Base-by-base conservation (phyloP, 1,140 invertebrate genomes). In the Schlechtendalia chinensis region DNA sequence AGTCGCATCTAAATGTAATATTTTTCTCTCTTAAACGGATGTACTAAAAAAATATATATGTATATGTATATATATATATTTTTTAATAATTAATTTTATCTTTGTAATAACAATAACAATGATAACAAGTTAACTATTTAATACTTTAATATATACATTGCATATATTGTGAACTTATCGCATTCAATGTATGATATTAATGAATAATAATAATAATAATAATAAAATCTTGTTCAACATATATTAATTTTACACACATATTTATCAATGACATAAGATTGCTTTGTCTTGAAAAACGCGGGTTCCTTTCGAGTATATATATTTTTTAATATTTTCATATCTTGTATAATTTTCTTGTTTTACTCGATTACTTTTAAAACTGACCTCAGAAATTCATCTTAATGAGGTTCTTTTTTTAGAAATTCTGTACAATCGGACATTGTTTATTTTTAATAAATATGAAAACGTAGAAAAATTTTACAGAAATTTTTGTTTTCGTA, bases 231-330 rank as follows among this genome's bases (percentile, higher is more conserved):
- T 11, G 47, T 39, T 39, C 14, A 12, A 50, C 4, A 53, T 71
- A 24, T 72, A 72, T 54, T 72, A 29, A 54, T 50, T 27, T 53
- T 53, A 29, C 17, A 17, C 12, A 72, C 53, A n/a, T 53, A 17
- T 14, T 63, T 27, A 50, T n/a, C n/a, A 74, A 54, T 22, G 53
- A 58, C 24, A 24, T 56, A 58, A 39, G 58, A 79, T 79, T 19
- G 74, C 74, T 79, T 79, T 79, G 74, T 79, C 74, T 61, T 79
- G 16, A 19, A 45, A 27, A 79, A 79, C 58, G 45, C 29, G 4
- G 4, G 3, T 71, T 24, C 10, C 59, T 32, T 39, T 39, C 3
- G 32, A 39, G 32, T 39, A 39, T 8, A 39, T 39, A 39, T 39
- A 39, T 39, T n/a, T n/a, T n/a, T n/a, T n/a, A n/a, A n/a, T n/a